Evolutionary conservation across 2,113 vertebrate genomes (phyloP).

Genomic region (Lasiurus cinereus): DNA sequence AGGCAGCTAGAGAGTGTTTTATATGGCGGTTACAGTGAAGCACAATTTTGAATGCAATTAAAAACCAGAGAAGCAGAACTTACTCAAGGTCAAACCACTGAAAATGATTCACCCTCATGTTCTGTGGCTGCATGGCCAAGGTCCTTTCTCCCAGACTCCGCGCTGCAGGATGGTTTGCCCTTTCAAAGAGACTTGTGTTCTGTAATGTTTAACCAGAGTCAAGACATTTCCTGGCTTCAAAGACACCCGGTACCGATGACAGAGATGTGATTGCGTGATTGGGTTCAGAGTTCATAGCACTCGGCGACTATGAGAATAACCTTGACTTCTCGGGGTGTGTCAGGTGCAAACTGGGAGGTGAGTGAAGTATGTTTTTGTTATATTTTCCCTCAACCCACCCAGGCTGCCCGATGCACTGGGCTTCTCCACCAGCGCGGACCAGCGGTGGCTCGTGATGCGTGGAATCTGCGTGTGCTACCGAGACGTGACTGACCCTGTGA

Average conservation of each 20-base stretch:
- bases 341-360: not conserved
- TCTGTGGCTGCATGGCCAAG: not conserved
- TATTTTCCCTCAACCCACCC: not conserved
- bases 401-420: too few relatives aligned
- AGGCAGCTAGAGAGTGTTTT: not conserved
- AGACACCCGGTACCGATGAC: not conserved
- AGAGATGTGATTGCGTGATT: not conserved
- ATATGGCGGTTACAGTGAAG: not conserved
- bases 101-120: not conserved
- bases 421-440: too few relatives aligned
- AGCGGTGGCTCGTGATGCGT: too few relatives aligned
- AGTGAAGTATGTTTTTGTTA: not conserved
- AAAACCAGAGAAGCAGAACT: not conserved
- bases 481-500: rapidly evolving
- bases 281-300: not conserved
- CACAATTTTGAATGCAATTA: not conserved
- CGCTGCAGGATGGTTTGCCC: not conserved
- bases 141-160: not conserved
- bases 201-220: constrained; percentile 63
- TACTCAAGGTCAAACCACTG: not conserved
- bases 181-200: not conserved
- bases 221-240: not conserved
- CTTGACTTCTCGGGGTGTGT: not conserved
- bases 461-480: too few relatives aligned
- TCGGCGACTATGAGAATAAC: not conserved